phyloP scores from a whole-genome alignment of 1,140 invertebrate genomes.

The Ruditapes philippinarum region DNA sequence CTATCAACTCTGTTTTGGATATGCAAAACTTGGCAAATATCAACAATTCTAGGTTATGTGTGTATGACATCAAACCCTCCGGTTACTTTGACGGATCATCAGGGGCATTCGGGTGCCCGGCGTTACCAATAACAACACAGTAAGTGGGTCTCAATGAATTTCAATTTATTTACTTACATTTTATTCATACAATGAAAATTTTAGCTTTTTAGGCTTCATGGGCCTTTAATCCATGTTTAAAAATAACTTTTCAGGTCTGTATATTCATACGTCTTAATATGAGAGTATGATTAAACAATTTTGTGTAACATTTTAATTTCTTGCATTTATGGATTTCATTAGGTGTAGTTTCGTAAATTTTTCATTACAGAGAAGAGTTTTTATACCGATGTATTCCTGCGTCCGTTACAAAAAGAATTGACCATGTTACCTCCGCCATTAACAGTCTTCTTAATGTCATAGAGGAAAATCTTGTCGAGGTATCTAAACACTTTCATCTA shows the following conservation, averaged over 20 bases:
- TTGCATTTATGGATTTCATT: too few species aligned
- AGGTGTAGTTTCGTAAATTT: too few species aligned
- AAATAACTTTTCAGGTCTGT: neutral
- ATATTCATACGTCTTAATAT: neutral
- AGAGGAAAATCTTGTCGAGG: constrained; percentile 50
- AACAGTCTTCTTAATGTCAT: constrained; percentile 45
- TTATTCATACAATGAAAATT: too few species aligned
- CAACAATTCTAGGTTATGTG: neutral
- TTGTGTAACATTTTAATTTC: too few species aligned
- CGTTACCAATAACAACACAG: constrained; percentile 47
- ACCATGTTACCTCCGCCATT: constrained; percentile 4
- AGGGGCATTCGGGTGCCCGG: constrained; percentile 8
- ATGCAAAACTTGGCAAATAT: constrained; percentile 10
- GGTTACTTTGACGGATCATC: constrained; percentile 38
- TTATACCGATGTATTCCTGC: constrained; percentile 39
- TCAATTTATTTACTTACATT: too few species aligned
- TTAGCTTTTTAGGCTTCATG: too few species aligned
- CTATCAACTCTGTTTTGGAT: constrained; percentile 20
- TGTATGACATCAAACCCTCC: constrained; percentile 7
- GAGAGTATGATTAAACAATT: neutral
- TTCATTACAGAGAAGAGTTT: constrained; percentile 12
- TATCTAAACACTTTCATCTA: too few species aligned
- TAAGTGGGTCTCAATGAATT: neutral
- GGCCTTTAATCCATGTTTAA: too few species aligned
- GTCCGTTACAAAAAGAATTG: constrained; percentile 2